These are phyloP conservation scores for Zapus hudsonius DNA, from an alignment of 2,113 vertebrate species.

Conservation along the genomic window DNA sequence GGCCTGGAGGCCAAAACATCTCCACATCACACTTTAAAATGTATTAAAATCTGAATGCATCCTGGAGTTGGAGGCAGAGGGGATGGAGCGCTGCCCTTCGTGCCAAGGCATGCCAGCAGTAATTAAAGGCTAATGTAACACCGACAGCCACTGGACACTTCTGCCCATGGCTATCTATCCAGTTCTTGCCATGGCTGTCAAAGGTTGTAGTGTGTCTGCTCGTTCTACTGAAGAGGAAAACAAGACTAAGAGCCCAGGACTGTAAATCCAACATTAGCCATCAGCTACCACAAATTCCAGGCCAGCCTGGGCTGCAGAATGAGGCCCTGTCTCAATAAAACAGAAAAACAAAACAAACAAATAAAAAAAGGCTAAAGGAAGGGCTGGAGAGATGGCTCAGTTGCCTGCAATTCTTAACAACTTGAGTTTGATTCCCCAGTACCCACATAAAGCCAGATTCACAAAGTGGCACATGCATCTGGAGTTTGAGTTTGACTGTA, in stretches of 20 bases:
- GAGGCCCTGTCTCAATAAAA: not conserved
- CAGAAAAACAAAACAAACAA: not conserved
- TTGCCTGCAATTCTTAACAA: too few relatives aligned
- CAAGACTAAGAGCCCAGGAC: not conserved
- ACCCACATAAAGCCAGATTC: too few relatives aligned
- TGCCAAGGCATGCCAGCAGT: too few relatives aligned
- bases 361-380: too few relatives aligned
- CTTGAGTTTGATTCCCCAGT: too few relatives aligned
- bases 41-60: not conserved
- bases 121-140: fast-evolving
- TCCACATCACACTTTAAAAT: not conserved
- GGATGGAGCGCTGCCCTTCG: not conserved
- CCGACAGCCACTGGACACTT: fast-evolving
- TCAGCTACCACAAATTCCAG: not conserved
- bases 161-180: not conserved
- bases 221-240: not conserved
- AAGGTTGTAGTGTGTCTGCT: not conserved
- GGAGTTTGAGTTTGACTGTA: too few relatives aligned
- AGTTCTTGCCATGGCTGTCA: not conserved
- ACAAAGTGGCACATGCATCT: too few relatives aligned
- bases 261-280: too few relatives aligned
- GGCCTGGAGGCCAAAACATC: not conserved
- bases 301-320: not conserved
- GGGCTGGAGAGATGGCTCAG: too few relatives aligned
- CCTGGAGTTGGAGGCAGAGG: not conserved